Base-by-base conservation (phyloP, 1,140 invertebrate species). In the Pachypeltis micranthus region DNA sequence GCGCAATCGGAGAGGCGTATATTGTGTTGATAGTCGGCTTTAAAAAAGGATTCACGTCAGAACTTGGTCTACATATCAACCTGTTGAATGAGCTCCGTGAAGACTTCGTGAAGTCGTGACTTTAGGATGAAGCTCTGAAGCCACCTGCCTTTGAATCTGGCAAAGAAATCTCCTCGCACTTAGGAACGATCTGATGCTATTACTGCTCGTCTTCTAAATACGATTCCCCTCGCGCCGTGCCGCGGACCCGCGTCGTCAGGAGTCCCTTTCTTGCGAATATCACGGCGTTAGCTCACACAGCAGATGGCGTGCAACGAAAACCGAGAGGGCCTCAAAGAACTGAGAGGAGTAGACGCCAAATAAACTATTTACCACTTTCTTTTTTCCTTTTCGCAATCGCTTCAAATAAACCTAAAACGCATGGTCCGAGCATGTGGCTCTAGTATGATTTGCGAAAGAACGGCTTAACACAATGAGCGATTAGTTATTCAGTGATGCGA, bases 11-110 rank as follows among this genome's bases (percentile, higher is more conserved):
- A 21, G 47, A 21, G 12, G 23, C 47, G 12, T 51, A 51, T 21
- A 21, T 51, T 51, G 47, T 51, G 47, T 51, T 51, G 47, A 21
- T 51, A 51, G 47, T 51, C 47, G 47, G 23, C 47, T n/a, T n/a
- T n/a, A n/a, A 51, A 51, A 51, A 51, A 21, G 47, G 47, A 51
- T 4, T 10, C 10, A 51, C 19, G 47, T 51, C 47, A 51, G 47
- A 21, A 51, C 12, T 51, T 21, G 19, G 47, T 51, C 47, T 21
- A 51, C 47, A 51, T 51, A 51, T 51, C 47, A 51, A 51, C 47
- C 47, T 51, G 47, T 16, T 51, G 47, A 51, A 51, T 16, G 47
- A 51, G 47, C 12, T 21, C 31, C 23, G 47, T n/a, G n/a, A n/a
- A n/a, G 47, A 10, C 4, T 4, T 7, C 47, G 7, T 21, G 19